Evolutionary conservation across 2,797 vertebrate genomes (phyloP).

Genomic region (Xyrichtys novacula): DNA sequence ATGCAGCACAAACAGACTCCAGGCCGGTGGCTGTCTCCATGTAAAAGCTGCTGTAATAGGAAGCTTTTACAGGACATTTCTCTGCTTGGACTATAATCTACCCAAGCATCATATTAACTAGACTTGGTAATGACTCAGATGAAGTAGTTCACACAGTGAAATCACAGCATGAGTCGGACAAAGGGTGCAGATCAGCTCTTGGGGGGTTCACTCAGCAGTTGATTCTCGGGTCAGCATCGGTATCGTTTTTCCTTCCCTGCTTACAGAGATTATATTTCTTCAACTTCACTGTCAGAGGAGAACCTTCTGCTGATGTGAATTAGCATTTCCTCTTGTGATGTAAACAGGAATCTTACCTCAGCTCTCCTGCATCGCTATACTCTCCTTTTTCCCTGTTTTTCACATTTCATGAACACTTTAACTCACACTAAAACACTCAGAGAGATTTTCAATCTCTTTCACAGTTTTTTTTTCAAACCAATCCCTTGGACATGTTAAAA

Average conservation of each 20-base stretch:
- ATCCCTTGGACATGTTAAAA: constrained; percentile 57
- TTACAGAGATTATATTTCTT: constrained; percentile 53
- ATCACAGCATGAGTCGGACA: constrained; percentile 25
- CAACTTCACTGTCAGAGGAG: constrained; percentile 40
- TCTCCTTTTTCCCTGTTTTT: neutral
- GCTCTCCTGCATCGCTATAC: neutral
- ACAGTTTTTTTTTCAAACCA: constrained; percentile 51
- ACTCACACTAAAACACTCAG: constrained; percentile 14
- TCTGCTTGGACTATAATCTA: constrained; percentile 71
- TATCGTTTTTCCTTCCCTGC: neutral
- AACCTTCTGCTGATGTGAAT: constrained; percentile 41
- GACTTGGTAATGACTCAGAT: constrained; percentile 50
- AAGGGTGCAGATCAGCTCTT: constrained; percentile 40
- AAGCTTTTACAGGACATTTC: constrained; percentile 67
- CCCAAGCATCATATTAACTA: constrained; percentile 52
- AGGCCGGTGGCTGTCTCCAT: constrained; percentile 31
- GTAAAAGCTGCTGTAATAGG: constrained; percentile 61
- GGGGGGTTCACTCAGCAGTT: constrained; percentile 29
- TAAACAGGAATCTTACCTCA: constrained; percentile 45
- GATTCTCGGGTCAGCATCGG: constrained; percentile 22
- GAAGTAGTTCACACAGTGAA: constrained; percentile 26
- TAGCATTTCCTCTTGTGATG: constrained; percentile 45
- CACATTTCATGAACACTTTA: constrained; percentile 8
- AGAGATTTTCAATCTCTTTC: constrained; percentile 19
- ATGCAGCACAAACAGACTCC: constrained; percentile 55